Conservation (phyloP, 2,888 invertebrate genomes). For the Sepioteuthis lessoniana region DNA sequence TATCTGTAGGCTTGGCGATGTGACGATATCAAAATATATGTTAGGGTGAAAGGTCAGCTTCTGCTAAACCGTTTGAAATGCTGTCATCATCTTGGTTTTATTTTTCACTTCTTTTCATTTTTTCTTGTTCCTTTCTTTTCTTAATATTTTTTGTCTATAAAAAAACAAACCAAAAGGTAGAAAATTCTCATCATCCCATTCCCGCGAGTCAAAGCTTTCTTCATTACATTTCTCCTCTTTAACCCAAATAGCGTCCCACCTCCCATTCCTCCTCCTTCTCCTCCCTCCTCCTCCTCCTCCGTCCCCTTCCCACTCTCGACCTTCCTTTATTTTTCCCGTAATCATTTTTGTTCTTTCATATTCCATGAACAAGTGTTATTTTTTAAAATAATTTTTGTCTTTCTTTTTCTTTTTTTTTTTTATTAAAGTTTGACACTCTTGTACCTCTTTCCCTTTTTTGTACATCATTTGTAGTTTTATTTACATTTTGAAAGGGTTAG, state of each 20-base stretch:
- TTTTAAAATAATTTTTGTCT: too few relatives aligned
- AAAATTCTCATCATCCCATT: background rate
- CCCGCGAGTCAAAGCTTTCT: background rate
- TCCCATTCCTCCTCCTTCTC: background rate
- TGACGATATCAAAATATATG: constrained; percentile 1
- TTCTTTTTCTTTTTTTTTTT: too few relatives aligned
- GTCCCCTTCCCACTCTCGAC: background rate
- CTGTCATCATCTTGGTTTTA: background rate
- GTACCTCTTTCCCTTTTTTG: background rate
- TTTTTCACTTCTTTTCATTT: background rate
- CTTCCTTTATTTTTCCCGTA: constrained; percentile 3
- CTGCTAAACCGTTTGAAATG: background rate
- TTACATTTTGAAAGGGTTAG: too few relatives aligned
- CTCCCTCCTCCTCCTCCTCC: background rate
- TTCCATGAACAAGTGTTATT: too few relatives aligned
- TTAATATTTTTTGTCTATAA: background rate
- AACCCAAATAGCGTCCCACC: background rate
- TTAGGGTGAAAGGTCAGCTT: background rate
- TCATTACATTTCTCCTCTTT: background rate
- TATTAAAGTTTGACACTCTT: background rate
- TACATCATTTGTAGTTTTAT: background rate
- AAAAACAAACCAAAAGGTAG: background rate
- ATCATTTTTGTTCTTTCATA: too few relatives aligned
- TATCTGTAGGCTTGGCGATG: background rate
- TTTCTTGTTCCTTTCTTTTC: background rate